phyloP scores from a whole-genome alignment of 2,888 invertebrate genomes.

The Pycnomerus fuliginosus region DNA sequence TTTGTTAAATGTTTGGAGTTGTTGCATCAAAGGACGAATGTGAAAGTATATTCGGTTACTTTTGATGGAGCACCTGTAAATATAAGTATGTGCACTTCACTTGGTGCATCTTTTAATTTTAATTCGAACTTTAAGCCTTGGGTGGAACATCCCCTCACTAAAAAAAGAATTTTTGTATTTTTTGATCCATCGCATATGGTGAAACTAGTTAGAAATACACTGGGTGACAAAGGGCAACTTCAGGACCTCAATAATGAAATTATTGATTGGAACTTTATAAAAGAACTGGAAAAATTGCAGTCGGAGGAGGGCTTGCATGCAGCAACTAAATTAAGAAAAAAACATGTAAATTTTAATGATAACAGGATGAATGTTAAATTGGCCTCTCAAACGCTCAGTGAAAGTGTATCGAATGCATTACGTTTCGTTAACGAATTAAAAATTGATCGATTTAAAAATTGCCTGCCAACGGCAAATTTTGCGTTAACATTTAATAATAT shows the following conservation, averaged over 20 bases:
- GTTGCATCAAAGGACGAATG: neutral
- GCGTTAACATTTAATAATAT: neutral
- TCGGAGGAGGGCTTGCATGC: conserved; percentile 13
- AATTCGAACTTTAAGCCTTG: neutral
- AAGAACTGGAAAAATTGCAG: conserved; percentile 26
- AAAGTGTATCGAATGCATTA: neutral
- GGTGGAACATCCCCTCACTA: neutral
- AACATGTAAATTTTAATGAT: neutral
- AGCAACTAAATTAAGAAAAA: neutral
- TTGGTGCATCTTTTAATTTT: neutral
- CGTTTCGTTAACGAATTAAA: neutral
- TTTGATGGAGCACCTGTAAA: conserved; percentile 2
- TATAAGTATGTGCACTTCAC: neutral
- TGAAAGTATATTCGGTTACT: neutral
- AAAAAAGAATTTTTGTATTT: conserved; percentile 2
- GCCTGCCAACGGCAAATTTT: neutral
- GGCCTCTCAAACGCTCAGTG: neutral
- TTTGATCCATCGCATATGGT: conserved; percentile 6
- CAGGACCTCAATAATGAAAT: conserved; percentile 9
- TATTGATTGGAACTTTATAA: conserved; percentile 25
- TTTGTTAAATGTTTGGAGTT: neutral
- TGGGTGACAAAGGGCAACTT: conserved; percentile 2
- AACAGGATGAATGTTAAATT: neutral
- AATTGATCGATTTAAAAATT: neutral
- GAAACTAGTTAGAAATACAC: conserved; percentile 1